Evolutionary conservation across 2,888 invertebrate genomes (phyloP).

Genomic region (Melinaea marsaeus): DNA sequence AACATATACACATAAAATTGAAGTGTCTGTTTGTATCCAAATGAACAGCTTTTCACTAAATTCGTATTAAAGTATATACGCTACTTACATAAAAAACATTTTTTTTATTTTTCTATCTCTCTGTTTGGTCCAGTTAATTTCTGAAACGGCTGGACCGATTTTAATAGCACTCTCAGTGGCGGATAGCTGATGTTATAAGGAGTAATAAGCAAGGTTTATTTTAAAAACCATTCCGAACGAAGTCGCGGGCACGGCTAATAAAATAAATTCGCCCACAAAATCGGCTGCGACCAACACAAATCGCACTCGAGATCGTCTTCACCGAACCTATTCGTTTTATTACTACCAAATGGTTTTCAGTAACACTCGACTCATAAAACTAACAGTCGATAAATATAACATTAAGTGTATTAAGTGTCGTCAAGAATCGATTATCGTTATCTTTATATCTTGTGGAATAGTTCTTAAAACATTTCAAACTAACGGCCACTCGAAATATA

Average conservation of each 20-base stretch:
- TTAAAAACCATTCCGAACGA: no score
- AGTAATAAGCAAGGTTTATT: no score
- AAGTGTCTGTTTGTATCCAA: no score
- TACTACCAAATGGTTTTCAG: constrained; percentile 33
- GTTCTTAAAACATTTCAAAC: constrained; percentile 21
- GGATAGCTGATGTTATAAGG: no score
- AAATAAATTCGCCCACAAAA: constrained; percentile 30
- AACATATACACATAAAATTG: no score
- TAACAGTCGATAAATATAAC: constrained; percentile 55
- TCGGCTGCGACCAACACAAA: constrained; percentile 30
- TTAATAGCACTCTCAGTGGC: no score
- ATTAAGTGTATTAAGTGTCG: constrained; percentile 48
- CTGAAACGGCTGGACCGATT: no score
- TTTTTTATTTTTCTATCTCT: no score
- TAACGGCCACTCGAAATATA: constrained; percentile 20
- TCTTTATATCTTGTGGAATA: constrained; percentile 41
- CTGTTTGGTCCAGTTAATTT: neutral
- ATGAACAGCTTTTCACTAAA: no score
- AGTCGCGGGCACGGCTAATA: no score
- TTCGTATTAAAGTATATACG: no score
- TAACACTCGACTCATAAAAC: constrained; percentile 43
- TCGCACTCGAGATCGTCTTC: constrained; percentile 18
- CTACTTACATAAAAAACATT: no score
- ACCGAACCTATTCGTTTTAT: constrained; percentile 33
- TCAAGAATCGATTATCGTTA: constrained; percentile 56